These are phyloP conservation scores for Cettia cetti DNA, from an alignment of 2,113 vertebrate species.

Conservation along the genomic window DNA sequence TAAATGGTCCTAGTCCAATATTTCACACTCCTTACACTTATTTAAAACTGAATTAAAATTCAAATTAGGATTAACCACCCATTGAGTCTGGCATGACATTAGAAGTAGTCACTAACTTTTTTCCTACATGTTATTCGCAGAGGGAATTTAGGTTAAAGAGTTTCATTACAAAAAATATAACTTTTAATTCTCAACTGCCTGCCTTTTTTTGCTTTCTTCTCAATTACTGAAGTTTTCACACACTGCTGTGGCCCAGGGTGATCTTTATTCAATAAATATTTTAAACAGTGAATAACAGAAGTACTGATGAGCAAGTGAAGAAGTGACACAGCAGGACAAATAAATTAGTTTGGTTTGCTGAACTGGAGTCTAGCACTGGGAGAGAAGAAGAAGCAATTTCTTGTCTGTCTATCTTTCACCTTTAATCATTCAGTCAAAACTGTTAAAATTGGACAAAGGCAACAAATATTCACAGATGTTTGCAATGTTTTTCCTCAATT, in stretches of 20 bases:
- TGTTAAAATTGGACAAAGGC: neutral
- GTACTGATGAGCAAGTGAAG: neutral
- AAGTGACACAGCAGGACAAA: neutral
- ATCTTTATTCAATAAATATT: neutral
- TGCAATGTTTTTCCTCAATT: neutral
- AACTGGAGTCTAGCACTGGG: neutral
- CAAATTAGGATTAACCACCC: slow-evolving; percentile 41
- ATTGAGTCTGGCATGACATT: neutral
- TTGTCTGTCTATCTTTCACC: neutral
- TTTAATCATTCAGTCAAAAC: neutral
- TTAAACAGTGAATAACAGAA: neutral
- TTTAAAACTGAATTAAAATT: slow-evolving; percentile 52
- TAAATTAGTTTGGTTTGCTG: neutral
- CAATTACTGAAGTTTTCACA: neutral
- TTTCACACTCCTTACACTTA: neutral
- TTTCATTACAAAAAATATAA: neutral
- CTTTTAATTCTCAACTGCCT: neutral
- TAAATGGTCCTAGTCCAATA: slow-evolving; percentile 13
- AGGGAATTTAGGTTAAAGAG: neutral
- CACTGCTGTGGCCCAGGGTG: neutral
- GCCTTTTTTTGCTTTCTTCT: neutral
- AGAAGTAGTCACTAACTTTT: neutral
- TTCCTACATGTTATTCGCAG: neutral
- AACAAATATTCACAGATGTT: neutral
- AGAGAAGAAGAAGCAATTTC: neutral